Base-by-base conservation (phyloP, 2,888 invertebrate genomes). In the Liodrosophila aerea region DNA sequence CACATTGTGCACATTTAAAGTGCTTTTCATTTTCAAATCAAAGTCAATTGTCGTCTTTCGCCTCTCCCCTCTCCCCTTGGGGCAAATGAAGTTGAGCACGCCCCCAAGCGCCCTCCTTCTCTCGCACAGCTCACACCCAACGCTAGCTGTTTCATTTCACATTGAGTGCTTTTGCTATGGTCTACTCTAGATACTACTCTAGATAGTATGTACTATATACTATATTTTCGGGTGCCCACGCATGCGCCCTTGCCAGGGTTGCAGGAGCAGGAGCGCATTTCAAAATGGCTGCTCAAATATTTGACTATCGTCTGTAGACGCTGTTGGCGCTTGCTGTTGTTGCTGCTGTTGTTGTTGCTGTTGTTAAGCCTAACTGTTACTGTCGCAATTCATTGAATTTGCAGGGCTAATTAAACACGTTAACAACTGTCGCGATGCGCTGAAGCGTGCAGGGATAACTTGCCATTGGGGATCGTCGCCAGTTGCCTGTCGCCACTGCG, bases 221-320 rank as follows among this genome's bases (percentile, higher is more conserved):
- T n/a, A n/a, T n/a, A 41, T 31, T 40, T 51, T 47, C 33, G 54
- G 73, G 39, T 56, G 49, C 72, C 62, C 45, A 77, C 77, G 77
- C 77, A 65, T 75, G 86, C 86, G 86, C 73, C 49, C 5, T 37
- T 22, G 40, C 59, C 51, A 59, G 62, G 58, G 63, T 63, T 51
- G 56, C 69, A 70, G 81, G 71, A 51, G 45, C 39, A 22, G 22
- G 22, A 22, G 22, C 43, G 46, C 49, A 74, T 61, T 87, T 80
- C 89, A 88, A 88, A 88, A 88, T 88, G 88, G 88, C 89, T 89
- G 87, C 84, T 64, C 76, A 88, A 89, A 89, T 82, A 89, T 86
- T 88, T 88, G 76, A 56, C 49, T 63, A 68, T 64, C 68, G 82
- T 68, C 74, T 74, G 76, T 68, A 53, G 44, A 34, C n/a, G n/a